Evolutionary conservation across 2,113 vertebrate genomes (phyloP), one percentile per base, ranked within the genome.

Genomic region (Empidonax traillii): DNA sequence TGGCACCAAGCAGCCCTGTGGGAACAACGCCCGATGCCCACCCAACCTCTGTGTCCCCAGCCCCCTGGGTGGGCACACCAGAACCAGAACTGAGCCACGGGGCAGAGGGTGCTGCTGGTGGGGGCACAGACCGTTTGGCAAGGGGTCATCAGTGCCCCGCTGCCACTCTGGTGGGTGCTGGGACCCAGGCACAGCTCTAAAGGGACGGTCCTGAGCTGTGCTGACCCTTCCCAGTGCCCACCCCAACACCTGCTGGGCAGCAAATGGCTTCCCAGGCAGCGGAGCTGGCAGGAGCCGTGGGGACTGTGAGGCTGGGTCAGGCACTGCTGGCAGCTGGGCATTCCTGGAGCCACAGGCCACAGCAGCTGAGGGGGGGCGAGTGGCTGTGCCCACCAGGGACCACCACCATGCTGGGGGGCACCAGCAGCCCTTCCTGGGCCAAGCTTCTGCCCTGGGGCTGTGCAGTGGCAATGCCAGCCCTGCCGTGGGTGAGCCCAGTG

Each of bases 161-260:
- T 1, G 10, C 10, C 4, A 12, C 37, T 55, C 43, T 7, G 14
- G 14, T 1, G 62, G 23, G 5, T 10, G 49, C 72, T 23, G 71
- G 7, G 13, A 4, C 35, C 0, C 1, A 19, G 25, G 19, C 25
- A 14, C 16, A 0, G 5, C 75, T 46, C 75, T 6, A 5, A 27
- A n/a, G 47, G 76, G 69, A 24, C 24, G 0, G 12, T 41, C 67
- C 89, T 2, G 44, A 76, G 58, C 59, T 1, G 5, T 49, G 44
- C 65, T 44, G 25, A 49, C 8, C 2, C 12, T 31, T n/a, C 3
- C 61, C 71, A 59, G 76, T 4, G 6, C 8, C 58, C 44, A 5
- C 10, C 4, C 14, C 53, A 68, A 30, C 18, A 20, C 47, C 24
- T 18, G 28, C 69, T 17, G 24, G 22, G 61, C 53, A 78, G 61